A percentile compares a stretch with the other conserved stretches of the same genome.
phyloP scores from a whole-genome alignment of 2,888 invertebrate species.

The Labia minor region DNA sequence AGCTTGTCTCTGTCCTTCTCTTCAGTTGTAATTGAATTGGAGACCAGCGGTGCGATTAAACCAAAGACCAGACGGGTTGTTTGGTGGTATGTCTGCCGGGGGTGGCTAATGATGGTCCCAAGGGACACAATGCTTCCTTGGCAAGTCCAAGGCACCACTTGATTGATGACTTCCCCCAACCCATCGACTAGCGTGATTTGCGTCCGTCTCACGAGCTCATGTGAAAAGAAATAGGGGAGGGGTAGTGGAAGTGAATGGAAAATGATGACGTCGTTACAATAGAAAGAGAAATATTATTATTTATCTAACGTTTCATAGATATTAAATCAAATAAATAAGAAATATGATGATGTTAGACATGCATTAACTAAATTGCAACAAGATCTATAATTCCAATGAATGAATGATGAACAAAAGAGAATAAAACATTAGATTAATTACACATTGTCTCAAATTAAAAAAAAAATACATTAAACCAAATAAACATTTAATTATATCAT shows the following conservation, averaged over 20 bases:
- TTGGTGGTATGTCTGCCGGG: neutral
- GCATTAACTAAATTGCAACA: too few relatives aligned
- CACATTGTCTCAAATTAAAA: too few relatives aligned
- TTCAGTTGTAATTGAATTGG: neutral
- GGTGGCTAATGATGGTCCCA: neutral
- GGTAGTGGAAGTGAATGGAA: neutral
- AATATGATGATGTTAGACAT: too few relatives aligned
- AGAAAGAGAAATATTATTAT: too few relatives aligned
- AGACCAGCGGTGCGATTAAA: slow-evolving; percentile 3
- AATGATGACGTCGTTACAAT: neutral
- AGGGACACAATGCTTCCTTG: slow-evolving; percentile 7
- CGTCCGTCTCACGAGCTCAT: neutral
- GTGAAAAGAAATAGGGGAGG: too few relatives aligned
- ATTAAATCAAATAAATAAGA: too few relatives aligned
- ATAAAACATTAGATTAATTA: too few relatives aligned
- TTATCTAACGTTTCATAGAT: too few relatives aligned
- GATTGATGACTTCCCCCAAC: neutral
- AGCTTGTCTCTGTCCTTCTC: neutral
- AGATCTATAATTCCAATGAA: too few relatives aligned
- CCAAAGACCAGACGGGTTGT: neutral
- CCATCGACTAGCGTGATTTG: neutral
- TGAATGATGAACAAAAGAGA: too few relatives aligned
- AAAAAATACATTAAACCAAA: too few relatives aligned
- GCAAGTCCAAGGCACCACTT: neutral
- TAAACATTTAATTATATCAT: too few relatives aligned